Evolutionary conservation across 2,888 invertebrate species (phyloP), one percentile per base, ranked within the genome.

Genomic region (Flexamia atlantica): DNA sequence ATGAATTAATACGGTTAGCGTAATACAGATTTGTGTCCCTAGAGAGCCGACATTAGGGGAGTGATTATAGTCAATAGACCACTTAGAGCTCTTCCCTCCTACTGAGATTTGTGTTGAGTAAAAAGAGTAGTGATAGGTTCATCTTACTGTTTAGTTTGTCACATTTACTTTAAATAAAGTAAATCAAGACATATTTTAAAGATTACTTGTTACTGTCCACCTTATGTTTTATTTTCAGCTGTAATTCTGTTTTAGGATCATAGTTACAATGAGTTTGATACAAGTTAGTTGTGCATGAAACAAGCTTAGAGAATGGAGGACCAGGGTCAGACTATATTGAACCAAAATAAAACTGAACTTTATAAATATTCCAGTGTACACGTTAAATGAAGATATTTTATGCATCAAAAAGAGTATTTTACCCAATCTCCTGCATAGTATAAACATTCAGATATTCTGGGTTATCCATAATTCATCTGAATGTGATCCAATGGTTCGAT

Each of bases 61-160:
- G 64, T 28, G 64, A 64, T 64, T 64, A 64, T 30, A 64, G 64
- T 30, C 64, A 28, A 28, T 30, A 64, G 64, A 64, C 9, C 28
- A 64, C 28, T 64, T 64, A 64, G 64, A 23, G 23, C 53, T 9
- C 64, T 30, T 17, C 17, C 64, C 64, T 30, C 28, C 17, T 10
- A 14, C 28, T 28, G 10, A 30, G 64, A 64, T 64, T 64, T 64
- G 30, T 64, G 64, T 28, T 17, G 28, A 17, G 64, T 64, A 28
- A 64, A 28, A 64, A 28, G 14, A 30, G 64, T 28, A 2, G 30
- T 4, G 23, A 23, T 64, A 30, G 12, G n/a, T n/a, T n/a, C n/a
- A n/a, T n/a, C n/a, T n/a, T n/a, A n/a, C n/a, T n/a, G n/a, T n/a
- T n/a, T n/a, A n/a, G n/a, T n/a, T n/a, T n/a, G n/a, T n/a, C n/a